These are phyloP conservation scores for Herpetotheres cachinnans DNA, from an alignment of 2,113 vertebrate species.

Conservation along the genomic window DNA sequence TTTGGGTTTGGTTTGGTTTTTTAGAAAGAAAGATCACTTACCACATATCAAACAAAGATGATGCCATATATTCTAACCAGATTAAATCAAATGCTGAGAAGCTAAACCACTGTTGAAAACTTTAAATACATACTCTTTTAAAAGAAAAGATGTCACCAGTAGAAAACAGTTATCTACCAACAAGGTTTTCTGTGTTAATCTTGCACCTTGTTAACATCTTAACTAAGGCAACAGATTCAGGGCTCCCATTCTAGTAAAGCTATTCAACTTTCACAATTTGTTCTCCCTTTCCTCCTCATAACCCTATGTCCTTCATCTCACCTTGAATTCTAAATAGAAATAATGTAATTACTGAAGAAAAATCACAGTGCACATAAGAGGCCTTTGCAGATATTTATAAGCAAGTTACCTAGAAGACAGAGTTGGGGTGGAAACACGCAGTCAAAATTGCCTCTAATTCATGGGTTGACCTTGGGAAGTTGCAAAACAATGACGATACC, in stretches of 20 bases:
- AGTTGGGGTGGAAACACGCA: accelerated
- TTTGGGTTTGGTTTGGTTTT: not conserved
- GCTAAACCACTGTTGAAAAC: not conserved
- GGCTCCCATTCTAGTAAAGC: not conserved
- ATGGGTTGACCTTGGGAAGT: accelerated
- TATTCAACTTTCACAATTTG: not conserved
- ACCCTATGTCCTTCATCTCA: not conserved
- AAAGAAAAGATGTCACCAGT: not conserved
- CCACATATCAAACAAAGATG: not conserved
- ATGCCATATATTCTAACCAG: not conserved
- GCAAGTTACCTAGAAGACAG: not conserved
- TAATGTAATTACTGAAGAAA: not conserved
- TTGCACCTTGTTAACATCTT: not conserved
- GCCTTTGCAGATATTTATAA: not conserved
- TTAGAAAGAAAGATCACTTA: not conserved
- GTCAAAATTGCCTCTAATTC: not conserved
- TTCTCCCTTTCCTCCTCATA: not conserved
- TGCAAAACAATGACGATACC: accelerated
- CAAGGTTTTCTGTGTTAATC: not conserved
- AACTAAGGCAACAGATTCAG: not conserved
- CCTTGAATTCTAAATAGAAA: not conserved
- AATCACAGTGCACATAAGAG: not conserved
- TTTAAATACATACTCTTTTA: not conserved
- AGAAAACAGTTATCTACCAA: not conserved
- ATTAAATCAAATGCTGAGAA: not conserved